Base-by-base conservation (phyloP, 1,140 invertebrate species). In the Neomicropteryx cornuta region DNA sequence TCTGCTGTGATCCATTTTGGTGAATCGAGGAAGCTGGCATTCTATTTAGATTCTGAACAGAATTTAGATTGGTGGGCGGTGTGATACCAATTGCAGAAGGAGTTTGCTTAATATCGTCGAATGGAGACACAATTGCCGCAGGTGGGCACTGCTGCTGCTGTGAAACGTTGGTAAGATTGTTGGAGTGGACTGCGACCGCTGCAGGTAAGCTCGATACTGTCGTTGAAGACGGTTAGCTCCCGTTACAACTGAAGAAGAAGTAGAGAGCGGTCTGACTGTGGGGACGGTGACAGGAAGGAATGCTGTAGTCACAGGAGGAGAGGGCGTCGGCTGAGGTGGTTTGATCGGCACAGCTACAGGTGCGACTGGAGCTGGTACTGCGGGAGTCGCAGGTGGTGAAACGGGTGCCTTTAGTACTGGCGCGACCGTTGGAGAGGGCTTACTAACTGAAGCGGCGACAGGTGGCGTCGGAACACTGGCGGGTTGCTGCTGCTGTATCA, bases 221-320 rank as follows among this genome's bases (percentile, higher is more conserved):
- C 23, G 50, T 8, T 38, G 32, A 39, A 19, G 43, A 37, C 28
- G n/a, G n/a, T n/a, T n/a, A n/a, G n/a, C n/a, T n/a, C n/a, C n/a
- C n/a, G n/a, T n/a, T n/a, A n/a, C n/a, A n/a, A n/a, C n/a, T n/a
- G 50, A 33, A 5, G 51, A 33, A n/a, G 53, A 52, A 2, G 56
- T 51, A 37, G 55, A 53, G 5, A 55, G 55, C 17, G 44, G 30
- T 28, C 41, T 36, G 36, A 28, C 39, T 13, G 37, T 43, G 20
- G 50, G 36, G 23, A 32, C 28, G 46, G 41, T 38, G 46, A 41
- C 39, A 51, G 39, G 11, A 46, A 36, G 35, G 39, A 45, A 23
- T 27, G 34, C 44, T 39, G 21, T 45, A 27, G 38, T 38, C 32
- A 36, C 18, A 51, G 36, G 18, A 24, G 39, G 14, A 6, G 32